These are phyloP conservation scores for Ceryle rudis DNA, from an alignment of 2,797 vertebrate species.

Conservation along the genomic window DNA sequence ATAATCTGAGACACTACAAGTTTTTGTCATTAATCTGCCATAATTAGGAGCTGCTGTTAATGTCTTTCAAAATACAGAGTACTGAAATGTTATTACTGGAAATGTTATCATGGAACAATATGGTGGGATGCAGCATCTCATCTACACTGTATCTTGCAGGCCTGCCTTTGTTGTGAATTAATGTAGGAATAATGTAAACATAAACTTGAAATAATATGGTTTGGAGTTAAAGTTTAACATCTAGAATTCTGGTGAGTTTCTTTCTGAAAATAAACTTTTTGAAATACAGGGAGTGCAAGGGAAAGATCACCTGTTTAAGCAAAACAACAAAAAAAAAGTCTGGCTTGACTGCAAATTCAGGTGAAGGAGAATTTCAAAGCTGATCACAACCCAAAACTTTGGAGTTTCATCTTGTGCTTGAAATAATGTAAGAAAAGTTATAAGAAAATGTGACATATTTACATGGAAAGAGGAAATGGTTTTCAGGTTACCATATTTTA, in stretches of 20 bases:
- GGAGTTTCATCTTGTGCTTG: background rate
- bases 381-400: background rate
- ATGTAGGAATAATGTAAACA: background rate
- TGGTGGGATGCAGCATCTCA: background rate
- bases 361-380: background rate
- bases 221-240: background rate
- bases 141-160: background rate
- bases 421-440: background rate
- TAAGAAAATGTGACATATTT: background rate
- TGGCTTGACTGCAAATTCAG: background rate
- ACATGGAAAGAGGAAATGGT: background rate
- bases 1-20: background rate
- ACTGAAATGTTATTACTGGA: background rate
- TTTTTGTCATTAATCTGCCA: constrained; percentile 27
- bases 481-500: background rate
- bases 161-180: background rate
- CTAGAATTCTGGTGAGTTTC: background rate
- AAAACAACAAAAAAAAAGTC: background rate
- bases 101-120: background rate
- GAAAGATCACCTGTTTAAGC: background rate
- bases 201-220: background rate
- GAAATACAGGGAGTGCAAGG: background rate
- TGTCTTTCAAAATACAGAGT: background rate
- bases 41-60: constrained; percentile 35
- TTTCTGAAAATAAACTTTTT: background rate